phyloP scores from a whole-genome alignment of 2,797 vertebrate species.

The Oryzias dopingdopingensis region DNA sequence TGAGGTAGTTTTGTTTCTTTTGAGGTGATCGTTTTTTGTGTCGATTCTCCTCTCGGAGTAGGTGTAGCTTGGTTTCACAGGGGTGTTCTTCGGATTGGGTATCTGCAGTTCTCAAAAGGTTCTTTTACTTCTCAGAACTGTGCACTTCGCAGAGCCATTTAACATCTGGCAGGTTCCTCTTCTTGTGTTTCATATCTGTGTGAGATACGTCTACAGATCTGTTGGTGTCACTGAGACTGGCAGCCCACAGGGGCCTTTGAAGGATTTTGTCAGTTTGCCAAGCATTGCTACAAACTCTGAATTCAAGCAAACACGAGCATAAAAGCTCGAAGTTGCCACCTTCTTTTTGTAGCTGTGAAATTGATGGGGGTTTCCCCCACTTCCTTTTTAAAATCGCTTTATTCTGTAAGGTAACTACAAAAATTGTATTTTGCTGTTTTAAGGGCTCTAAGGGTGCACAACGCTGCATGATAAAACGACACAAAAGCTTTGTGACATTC shows the following conservation, averaged over 20 bases:
- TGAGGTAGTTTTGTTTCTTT: too few species aligned
- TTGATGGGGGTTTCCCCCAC: slow-evolving; percentile 38
- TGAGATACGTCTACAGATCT: slow-evolving; percentile 27
- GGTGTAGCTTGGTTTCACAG: slow-evolving; percentile 11
- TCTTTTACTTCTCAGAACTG: slow-evolving; percentile 39
- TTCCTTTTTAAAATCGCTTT: slow-evolving; percentile 32
- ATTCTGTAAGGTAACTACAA: slow-evolving; percentile 31
- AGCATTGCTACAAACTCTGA: slow-evolving; percentile 20
- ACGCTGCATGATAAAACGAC: slow-evolving; percentile 45
- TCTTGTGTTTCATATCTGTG: slow-evolving; percentile 31
- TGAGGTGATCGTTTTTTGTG: slow-evolving; percentile 1
- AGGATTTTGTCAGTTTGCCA: slow-evolving; percentile 20
- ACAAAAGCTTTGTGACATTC: slow-evolving; percentile 29
- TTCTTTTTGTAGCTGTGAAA: slow-evolving; percentile 66
- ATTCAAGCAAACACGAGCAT: slow-evolving; percentile 22
- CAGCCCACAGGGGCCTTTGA: slow-evolving; percentile 31
- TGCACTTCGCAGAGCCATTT: slow-evolving; percentile 12
- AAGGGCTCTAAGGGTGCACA: slow-evolving; percentile 13
- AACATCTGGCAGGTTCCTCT: slow-evolving; percentile 31
- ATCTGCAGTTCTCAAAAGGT: slow-evolving; percentile 35
- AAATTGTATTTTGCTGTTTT: slow-evolving; percentile 18
- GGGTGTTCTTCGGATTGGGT: slow-evolving; percentile 11
- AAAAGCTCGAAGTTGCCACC: slow-evolving; percentile 50
- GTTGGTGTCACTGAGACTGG: slow-evolving; percentile 28
- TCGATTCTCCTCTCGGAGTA: slow-evolving; percentile 23